phyloP scores from a whole-genome alignment of 2,888 invertebrate genomes.

The Ditula angustiorana region DNA sequence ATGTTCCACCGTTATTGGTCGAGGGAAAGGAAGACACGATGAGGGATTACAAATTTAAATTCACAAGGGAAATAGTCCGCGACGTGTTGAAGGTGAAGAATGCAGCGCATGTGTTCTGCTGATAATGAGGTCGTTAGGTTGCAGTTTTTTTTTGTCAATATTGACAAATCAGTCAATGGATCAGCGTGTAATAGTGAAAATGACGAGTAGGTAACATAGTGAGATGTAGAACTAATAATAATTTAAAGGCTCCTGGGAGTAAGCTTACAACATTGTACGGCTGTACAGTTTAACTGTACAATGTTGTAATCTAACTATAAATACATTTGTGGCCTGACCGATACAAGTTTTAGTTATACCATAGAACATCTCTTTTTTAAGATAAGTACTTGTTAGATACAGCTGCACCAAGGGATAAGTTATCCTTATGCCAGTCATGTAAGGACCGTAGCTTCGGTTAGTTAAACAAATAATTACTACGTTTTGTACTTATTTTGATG shows the following conservation, averaged over 20 bases:
- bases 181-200: constrained; percentile 13
- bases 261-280: no score
- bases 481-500: no score
- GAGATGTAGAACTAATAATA: background rate
- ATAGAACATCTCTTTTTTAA: no score
- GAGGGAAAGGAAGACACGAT: constrained; percentile 63
- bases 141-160: constrained; percentile 33
- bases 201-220: background rate
- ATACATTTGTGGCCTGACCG: no score
- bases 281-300: no score
- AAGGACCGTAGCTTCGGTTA: no score
- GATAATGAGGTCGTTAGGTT: constrained; percentile 60
- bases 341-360: no score
- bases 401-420: no score
- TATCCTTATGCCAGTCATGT: no score
- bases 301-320: no score
- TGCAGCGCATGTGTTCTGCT: constrained; percentile 76
- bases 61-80: constrained; percentile 74
- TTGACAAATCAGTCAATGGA: constrained; percentile 20
- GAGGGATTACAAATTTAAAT: constrained; percentile 82
- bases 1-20: constrained; percentile 77
- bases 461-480: no score
- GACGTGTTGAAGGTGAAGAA: constrained; percentile 73
- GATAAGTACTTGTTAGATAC: no score
- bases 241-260: background rate